Conservation (phyloP, 2,888 invertebrate genomes). For the Macrosoma leucophasiata region DNA sequence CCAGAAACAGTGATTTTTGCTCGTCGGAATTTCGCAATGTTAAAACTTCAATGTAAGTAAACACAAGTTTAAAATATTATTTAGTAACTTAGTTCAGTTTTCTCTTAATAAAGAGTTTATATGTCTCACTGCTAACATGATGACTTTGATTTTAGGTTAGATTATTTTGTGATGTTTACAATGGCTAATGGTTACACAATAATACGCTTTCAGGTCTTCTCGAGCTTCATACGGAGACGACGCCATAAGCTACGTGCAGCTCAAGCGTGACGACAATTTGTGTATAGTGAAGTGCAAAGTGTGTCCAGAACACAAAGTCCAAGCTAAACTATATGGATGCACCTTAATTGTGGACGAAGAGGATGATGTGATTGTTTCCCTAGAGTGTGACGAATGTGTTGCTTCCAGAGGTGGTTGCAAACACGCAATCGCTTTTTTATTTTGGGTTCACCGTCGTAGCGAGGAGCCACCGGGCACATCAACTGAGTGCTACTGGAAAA, state of each 20-base stretch:
- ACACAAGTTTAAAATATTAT: slow-evolving; percentile 8
- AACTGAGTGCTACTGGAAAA: slow-evolving; percentile 33
- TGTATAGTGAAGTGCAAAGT: slow-evolving; percentile 30
- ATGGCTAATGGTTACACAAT: no score
- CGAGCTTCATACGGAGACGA: slow-evolving; percentile 31
- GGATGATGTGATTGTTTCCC: slow-evolving; percentile 6
- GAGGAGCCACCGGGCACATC: slow-evolving; percentile 34
- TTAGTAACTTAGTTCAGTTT: no score
- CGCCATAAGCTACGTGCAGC: slow-evolving; percentile 30
- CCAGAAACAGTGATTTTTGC: slow-evolving; percentile 21
- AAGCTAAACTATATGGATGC: slow-evolving; percentile 25
- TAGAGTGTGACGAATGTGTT: slow-evolving; percentile 30
- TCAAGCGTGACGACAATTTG: slow-evolving; percentile 24
- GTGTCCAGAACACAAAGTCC: slow-evolving; percentile 34
- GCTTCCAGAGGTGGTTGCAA: slow-evolving; percentile 34
- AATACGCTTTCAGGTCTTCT: slow-evolving; percentile 25
- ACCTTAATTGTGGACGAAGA: slow-evolving; percentile 28
- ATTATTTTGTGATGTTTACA: no score
- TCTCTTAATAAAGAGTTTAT: no score
- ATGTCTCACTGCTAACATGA: no score
- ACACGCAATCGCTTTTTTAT: slow-evolving; percentile 33
- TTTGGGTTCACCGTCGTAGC: slow-evolving; percentile 36
- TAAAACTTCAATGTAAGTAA: slow-evolving; percentile 25
- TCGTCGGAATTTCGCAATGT: slow-evolving; percentile 24
- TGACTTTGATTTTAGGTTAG: no score